Evolutionary conservation across 2,888 invertebrate species (phyloP), one percentile per base, ranked within the genome.

Genomic region (Drosophila multiciliata): DNA sequence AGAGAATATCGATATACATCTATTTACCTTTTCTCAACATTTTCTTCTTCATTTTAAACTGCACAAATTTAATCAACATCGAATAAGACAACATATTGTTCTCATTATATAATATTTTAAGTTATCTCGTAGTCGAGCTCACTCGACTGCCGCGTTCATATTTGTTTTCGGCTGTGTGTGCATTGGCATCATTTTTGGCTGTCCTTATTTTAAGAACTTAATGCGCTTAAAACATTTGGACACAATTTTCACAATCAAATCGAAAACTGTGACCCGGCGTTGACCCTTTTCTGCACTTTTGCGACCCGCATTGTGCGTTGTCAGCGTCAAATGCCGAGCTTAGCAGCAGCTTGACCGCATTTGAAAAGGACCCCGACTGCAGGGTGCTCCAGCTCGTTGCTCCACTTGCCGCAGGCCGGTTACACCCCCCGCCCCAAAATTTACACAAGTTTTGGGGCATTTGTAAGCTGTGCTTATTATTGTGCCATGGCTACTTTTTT

Each of bases 161-260:
- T 9, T 33, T 9, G 33, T 33, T 8, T 33, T 8, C 17, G 3
- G 3, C 17, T 3, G 17, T 40, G n/a, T 33, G 33, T 15, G 20
- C 42, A 35, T 23, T 38, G n/a, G 1, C 15, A 36, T 52, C 12
- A 42, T 68, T 26, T 60, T 50, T 38, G 49, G 49, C 48, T 33
- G 38, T 42, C 26, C 9, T 0, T 12, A 23, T 5, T 50, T 53
- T 54, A 32, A 74, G 66, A 66, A 75, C 77, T 78, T 73, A 74
- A 80, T 76, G 70, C 62, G 76, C 78, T 82, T 83, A 66, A 83
- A 66, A 75, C 75, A 77, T 81, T 84, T 73, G 69, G 66, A 72
- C 78, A 84, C 73, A 78, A 77, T 77, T 83, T 68, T 20, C 65
- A 60, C 59, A 73, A 79, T 81, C 65, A 71, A 72, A 79, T 79